Conservation (phyloP, 30 jellyfish, hydroid and myxozoan genomes). For the Aurelia coerulea region DNA sequence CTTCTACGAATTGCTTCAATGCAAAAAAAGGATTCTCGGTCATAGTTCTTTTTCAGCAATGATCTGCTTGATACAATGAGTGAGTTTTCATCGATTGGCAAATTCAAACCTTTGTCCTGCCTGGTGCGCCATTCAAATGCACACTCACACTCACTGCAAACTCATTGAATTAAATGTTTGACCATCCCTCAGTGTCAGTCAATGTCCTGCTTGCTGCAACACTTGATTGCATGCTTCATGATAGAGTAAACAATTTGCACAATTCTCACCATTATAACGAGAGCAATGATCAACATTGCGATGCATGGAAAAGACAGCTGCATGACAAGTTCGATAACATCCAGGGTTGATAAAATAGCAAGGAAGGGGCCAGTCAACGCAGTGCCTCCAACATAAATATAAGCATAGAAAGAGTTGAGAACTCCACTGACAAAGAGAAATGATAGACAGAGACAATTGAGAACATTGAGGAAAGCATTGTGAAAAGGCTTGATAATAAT, state of each 20-base stretch:
- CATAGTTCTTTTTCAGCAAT: too few species aligned
- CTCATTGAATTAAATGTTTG: too few species aligned
- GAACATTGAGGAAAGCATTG: background rate
- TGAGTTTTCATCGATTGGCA: too few species aligned
- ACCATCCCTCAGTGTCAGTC: too few species aligned
- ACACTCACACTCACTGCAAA: too few species aligned
- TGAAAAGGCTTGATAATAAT: background rate
- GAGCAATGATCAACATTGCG: background rate
- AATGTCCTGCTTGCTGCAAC: too few species aligned
- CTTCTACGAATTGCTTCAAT: too few species aligned
- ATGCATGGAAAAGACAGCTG: background rate
- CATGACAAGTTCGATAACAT: background rate
- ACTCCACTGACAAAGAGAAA: background rate
- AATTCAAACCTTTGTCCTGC: too few species aligned
- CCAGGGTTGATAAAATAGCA: background rate
- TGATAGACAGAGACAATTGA: background rate
- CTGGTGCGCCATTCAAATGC: too few species aligned
- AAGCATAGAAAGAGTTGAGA: background rate
- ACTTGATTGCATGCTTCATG: too few species aligned
- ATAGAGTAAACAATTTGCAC: background rate
- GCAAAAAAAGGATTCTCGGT: too few species aligned
- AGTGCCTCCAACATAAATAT: constrained; percentile 2
- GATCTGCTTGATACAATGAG: too few species aligned
- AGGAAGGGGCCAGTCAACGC: background rate
- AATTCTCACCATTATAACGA: background rate